These are phyloP conservation scores for Venturia canescens DNA, from an alignment of 1,140 invertebrate genomes.

Conservation along the genomic window DNA sequence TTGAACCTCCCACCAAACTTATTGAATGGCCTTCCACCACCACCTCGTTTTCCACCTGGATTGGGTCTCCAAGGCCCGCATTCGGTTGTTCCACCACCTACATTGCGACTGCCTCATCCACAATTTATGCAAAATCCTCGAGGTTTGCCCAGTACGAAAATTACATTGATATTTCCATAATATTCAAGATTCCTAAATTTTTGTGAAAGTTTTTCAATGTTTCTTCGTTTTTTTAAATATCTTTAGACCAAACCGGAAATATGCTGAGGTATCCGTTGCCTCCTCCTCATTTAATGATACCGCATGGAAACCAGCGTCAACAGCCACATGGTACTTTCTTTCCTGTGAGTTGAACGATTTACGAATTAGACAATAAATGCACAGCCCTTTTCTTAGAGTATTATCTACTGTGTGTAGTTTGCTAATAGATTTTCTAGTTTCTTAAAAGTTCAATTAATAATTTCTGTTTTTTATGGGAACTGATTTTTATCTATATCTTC, in stretches of 20 bases:
- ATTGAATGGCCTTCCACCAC: constrained; percentile 66
- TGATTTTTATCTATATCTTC: no score
- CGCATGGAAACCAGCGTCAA: constrained; percentile 67
- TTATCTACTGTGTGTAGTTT: no score
- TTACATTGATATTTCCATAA: constrained; percentile 14
- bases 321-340: constrained; percentile 67
- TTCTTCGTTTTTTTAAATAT: not conserved
- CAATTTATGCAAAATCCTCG: constrained; percentile 71
- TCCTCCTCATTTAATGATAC: constrained; percentile 69
- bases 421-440: no score
- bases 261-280: constrained; percentile 71
- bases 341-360: constrained; percentile 43
- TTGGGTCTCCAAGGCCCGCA: constrained; percentile 62
- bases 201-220: constrained; percentile 39
- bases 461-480: no score
- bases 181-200: not conserved
- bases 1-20: constrained; percentile 47
- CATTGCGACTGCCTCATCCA: constrained; percentile 68
- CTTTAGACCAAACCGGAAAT: constrained; percentile 76
- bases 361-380: no score
- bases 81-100: constrained; percentile 65
- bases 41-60: constrained; percentile 74
- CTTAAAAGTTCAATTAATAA: no score
- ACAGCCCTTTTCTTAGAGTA: no score
- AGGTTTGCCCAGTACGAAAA: constrained; percentile 65